Base-by-base conservation (phyloP, 2,113 vertebrate genomes). In the Paracyprichromis sp. region DNA sequence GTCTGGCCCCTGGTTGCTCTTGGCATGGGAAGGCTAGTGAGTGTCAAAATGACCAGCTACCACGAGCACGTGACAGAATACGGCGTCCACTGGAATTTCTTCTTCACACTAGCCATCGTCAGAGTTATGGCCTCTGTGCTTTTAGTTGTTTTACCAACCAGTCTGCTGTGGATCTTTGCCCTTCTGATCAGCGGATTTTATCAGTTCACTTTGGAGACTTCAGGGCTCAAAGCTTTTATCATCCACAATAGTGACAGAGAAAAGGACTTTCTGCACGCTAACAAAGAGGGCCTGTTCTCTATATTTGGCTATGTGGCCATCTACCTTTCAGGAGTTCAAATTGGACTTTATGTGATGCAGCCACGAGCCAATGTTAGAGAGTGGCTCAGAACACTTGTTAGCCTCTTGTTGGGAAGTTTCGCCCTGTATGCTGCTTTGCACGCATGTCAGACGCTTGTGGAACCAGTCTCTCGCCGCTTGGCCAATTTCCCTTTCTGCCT, bases 81-180 rank as follows among this genome's bases (percentile, higher is more conserved):
- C 6, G 99, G 99, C 0, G 92, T 98, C 82, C 98, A 99, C 90
- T 99, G 99, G 99, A 99, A 99, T 92, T 99, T 99, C 80, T 99
- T 99, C 91, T 99, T 99, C 86, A 99, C 98, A 1, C 86, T 99
- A 80, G 97, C 97, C 1, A 80, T 97, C 6, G 97, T 99, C 29
- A 97, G 97, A 91, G 90, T 98, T 21, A 79, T 96, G 61, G 96
- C 97, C 6, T 98, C 98, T 13, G n/a, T 97, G 19, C 90, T 99
- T 52, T 91, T 99, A 84, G 83, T 94, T 10, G 0, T 97, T 9
- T 95, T 98, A 26, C 97, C 98, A 3, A 87, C 88, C 45, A 94
- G 52, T 5, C 94, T 88, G 12, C 96, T 97, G 1, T 97, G 97
- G 97, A 12, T 98, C 2, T 14, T 97, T 31, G 97, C 97, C 8